A percentile compares a stretch with the other conserved stretches of the same genome.
Conservation (phyloP, 37 sponge, comb jelly and placozoan genomes). For the Oopsacas minuta region DNA sequence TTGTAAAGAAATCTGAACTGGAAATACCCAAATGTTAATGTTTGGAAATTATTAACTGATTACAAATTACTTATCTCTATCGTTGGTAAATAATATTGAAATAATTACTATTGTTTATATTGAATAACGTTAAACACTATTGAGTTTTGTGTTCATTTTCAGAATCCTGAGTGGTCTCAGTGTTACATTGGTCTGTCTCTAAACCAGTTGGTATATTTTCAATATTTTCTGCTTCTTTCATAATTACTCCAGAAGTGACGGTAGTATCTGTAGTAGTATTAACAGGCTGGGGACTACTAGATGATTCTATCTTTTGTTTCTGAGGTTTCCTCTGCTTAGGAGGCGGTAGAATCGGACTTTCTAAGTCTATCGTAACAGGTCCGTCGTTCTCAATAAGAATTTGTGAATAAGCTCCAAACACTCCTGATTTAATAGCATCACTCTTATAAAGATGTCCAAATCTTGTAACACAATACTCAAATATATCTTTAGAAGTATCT, state of each 20-base stretch:
- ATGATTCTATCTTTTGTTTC: neutral
- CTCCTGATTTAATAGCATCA: slow-evolving; percentile 71
- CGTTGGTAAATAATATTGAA: too few relatives aligned
- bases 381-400: slow-evolving; percentile 96
- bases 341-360: slow-evolving; percentile 53
- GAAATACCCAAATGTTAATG: too few relatives aligned
- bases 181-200: neutral
- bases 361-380: slow-evolving; percentile 79
- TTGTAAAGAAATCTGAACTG: too few relatives aligned
- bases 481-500: slow-evolving; percentile 57
- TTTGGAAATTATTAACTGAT: too few relatives aligned
- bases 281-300: neutral
- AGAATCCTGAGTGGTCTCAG: neutral
- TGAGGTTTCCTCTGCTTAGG: slow-evolving; percentile 51
- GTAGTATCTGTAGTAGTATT: neutral
- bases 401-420: slow-evolving; percentile 91
- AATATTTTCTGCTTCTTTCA: neutral
- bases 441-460: slow-evolving; percentile 53
- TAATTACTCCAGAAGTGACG: neutral
- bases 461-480: slow-evolving; percentile 48
- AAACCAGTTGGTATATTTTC: neutral
- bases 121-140: neutral
- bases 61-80: too few relatives aligned
- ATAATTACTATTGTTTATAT: too few relatives aligned
- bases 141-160: neutral